Evolutionary conservation across 2,113 vertebrate genomes (phyloP).

Genomic region (Vulpes lagopus): DNA sequence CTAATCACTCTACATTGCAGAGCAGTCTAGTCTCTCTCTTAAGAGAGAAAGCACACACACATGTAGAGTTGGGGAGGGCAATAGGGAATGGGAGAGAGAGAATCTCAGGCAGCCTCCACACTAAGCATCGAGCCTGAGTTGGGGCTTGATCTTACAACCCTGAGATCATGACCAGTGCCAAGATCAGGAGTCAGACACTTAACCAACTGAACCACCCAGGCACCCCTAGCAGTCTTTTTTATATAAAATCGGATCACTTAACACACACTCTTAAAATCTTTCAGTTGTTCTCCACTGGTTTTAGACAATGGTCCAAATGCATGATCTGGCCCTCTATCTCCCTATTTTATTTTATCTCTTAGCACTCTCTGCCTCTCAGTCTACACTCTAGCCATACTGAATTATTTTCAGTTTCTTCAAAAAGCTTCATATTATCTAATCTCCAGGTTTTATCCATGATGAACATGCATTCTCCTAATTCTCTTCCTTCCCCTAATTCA

Average conservation of each 20-base stretch:
- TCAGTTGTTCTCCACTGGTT: background rate
- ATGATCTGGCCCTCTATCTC: background rate
- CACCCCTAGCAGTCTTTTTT: background rate
- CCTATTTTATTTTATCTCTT: background rate
- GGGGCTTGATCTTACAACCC: background rate
- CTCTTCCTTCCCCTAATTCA: background rate
- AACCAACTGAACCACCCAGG: background rate
- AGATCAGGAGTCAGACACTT: background rate
- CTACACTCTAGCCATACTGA: background rate
- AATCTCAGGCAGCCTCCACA: background rate
- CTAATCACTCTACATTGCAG: background rate
- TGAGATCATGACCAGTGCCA: background rate
- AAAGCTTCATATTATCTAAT: constrained; percentile 4
- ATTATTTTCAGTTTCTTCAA: background rate
- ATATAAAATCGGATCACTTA: background rate
- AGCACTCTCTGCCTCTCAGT: background rate
- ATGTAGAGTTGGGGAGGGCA: too few relatives aligned
- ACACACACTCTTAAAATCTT: background rate
- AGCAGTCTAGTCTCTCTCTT: background rate
- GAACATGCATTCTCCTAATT: background rate
- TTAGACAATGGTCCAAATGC: background rate
- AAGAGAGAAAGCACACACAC: background rate
- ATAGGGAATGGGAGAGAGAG: background rate
- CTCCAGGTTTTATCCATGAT: background rate
- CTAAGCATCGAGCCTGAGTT: background rate